Base-by-base conservation (phyloP, 2,113 vertebrate species). In the Spea multiplicata region DNA sequence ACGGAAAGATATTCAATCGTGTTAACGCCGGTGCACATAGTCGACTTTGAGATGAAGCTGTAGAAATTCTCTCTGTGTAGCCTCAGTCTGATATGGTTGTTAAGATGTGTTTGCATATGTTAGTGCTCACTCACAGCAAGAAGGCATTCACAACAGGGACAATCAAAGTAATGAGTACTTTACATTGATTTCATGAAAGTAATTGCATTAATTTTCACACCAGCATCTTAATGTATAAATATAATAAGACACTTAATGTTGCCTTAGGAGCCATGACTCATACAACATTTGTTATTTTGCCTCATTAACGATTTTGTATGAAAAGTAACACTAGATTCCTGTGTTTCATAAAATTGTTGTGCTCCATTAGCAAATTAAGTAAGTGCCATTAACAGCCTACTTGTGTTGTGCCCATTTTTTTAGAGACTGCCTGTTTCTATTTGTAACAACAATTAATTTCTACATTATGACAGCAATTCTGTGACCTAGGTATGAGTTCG, bases 351-450 rank as follows among this genome's bases (percentile, higher is more conserved):
- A 80, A 74, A 73, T 73, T 73, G 65, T 66, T 59, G 12, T 47
- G 59, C 71, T 68, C 77, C 71, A 73, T 80, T 73, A 73, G 52
- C 71, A 59, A 73, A 80, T 80, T 80, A 80, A 68, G 71, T 73
- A 67, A 66, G 71, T 80, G 77, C 77, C 55, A 62, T 67, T 80
- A 80, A 80, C 77, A 73, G 62, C 45, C 62, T n/a, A 64, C 64
- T 50, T 68, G 64, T n/a, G 46, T 44, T 10, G 47, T 80, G 71
- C 64, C 77, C 73, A 61, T 59, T 30, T 49, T 73, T 73, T 47
- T 45, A 47, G 12, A 59, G 44, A 59, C n/a, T 71, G 68, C 13
- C 71, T 46, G 61, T 17, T 7, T 45, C 14, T 17, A n/a, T 73
- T 46, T 45, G 5, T 73, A 73, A 64, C 59, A 78, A 67, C 71